Base-by-base conservation (phyloP, 2,888 invertebrate genomes). In the Actias luna region DNA sequence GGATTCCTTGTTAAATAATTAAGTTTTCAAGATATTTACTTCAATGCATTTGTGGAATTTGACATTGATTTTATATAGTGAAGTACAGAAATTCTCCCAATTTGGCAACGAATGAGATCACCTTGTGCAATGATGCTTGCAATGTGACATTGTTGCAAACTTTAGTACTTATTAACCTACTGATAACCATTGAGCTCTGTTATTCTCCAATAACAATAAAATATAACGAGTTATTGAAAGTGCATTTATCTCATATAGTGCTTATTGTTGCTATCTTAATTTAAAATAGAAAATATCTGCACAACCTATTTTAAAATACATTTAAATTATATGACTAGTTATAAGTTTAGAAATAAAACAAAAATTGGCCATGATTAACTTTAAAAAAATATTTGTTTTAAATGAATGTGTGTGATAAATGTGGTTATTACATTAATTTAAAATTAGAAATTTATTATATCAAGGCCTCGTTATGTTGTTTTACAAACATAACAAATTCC, bases 111-210 rank as follows among this genome's bases (percentile, higher is more conserved):
- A 77, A 78, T 79, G 80, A 79, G 76, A 82, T 82, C 79, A 83
- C 70, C 73, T 65, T 67, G 69, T 75, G 74, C 79, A 82, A 70
- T 78, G 78, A 75, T 78, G 76, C 78, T 77, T 80, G 78, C 82
- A 84, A 82, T 81, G 79, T 85, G 80, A 85, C 84, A 79, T 84
- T 87, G 82, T 79, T 74, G 63, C 69, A 69, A 69, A 68, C 73
- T 75, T 68, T 63, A 61, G 67, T 68, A 75, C 72, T 73, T 76
- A 77, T 75, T 77, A 76, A 76, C 73, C 73, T 71, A 69, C 69
- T 73, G 79, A 82, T 81, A 80, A 76, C 72, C 66, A 68, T 64
- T 69, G 69, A 29, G 27, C 25, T 36, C 18, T 59, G 59, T 59
- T 62, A 62, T 59, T 59, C 25, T 62, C 27, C 18, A 59, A 63